Evolutionary conservation across 2,888 invertebrate species (phyloP), one percentile per base, ranked within the genome.

Genomic region (Drosophila fulvimacula): DNA sequence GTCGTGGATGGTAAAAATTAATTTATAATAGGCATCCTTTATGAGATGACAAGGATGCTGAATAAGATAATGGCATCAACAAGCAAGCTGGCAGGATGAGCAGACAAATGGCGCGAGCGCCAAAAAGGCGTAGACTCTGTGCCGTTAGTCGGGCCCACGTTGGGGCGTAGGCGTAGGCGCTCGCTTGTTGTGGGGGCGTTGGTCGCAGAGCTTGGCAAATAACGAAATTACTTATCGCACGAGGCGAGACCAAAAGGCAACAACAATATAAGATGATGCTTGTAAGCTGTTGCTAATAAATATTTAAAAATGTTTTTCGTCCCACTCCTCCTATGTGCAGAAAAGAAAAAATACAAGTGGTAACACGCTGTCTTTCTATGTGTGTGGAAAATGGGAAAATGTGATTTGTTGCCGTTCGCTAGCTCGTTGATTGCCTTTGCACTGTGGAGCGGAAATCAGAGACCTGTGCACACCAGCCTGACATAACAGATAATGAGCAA

Each of bases 1-100:
- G 56, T 48, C 73, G 68, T 73, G 81, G 82, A 79, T 81, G 87
- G 81, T 77, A 87, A 76, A 89, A 86, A 86, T 89, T 86, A 86
- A 86, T 86, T 86, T 86, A 89, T 86, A 86, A 86, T 86, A 86
- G 89, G 86, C 89, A 89, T 86, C 86, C 86, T 86, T 86, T 89
- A 86, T 76, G 80, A 89, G 89, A 89, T 89, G 86, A 86, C 86
- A 86, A 89, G 86, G 85, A 82, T 79, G 89, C 86, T 80, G 86
- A 89, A 80, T 87, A 84, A 86, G 86, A 86, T 86, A 86, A 86
- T 89, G 89, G 88, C 86, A 86, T 86, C 89, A 88, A 88, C 88
- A 82, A 79, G 83, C 78, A 69, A 67, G 68, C 68, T 69, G 69
- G 49, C 63, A 55, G 66, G 58, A 69, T 62, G 67, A 67, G 69